Evolutionary conservation across 2,888 invertebrate genomes (phyloP).

Genomic region (Drosophila merina): DNA sequence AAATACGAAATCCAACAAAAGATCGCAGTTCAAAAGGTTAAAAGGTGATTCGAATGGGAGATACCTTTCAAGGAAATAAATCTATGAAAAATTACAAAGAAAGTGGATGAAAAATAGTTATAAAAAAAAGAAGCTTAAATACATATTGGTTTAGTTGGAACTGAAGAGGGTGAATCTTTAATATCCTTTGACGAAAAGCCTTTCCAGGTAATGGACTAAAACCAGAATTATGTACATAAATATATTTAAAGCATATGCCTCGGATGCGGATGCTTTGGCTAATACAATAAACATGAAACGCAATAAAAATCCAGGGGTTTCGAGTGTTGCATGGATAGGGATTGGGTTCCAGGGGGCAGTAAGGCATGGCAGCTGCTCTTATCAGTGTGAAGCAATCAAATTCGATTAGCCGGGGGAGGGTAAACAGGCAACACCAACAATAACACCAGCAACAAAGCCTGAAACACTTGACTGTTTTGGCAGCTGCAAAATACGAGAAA

Average conservation of each 20-base stretch:
- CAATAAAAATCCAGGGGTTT: conserved; percentile 60
- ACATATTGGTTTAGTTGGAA: conserved; percentile 2
- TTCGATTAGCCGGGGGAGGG: conserved; percentile 72
- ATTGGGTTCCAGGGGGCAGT: conserved; percentile 20
- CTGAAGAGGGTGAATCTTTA: neutral
- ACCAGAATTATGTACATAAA: conserved; percentile 18
- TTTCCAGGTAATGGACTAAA: conserved; percentile 12
- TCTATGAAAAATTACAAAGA: neutral
- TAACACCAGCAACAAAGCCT: conserved; percentile 29
- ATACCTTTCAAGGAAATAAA: neutral
- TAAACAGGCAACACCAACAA: conserved; percentile 31
- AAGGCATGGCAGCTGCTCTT: conserved; percentile 72
- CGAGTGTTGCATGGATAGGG: conserved; percentile 14
- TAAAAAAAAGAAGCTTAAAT: no score
- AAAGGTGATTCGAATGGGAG: neutral
- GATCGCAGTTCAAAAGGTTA: conserved; percentile 12
- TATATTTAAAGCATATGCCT: conserved; percentile 72
- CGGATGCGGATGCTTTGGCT: conserved; percentile 51
- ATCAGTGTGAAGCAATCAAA: conserved; percentile 82
- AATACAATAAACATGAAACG: conserved; percentile 75
- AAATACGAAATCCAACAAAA: conserved; percentile 43
- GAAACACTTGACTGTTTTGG: conserved; percentile 73
- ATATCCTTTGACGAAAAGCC: neutral
- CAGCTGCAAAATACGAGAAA: conserved; percentile 62
- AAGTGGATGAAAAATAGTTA: conserved; percentile 22